Evolutionary conservation across 2,888 invertebrate species (phyloP).

Genomic region (Polyploca ridens): DNA sequence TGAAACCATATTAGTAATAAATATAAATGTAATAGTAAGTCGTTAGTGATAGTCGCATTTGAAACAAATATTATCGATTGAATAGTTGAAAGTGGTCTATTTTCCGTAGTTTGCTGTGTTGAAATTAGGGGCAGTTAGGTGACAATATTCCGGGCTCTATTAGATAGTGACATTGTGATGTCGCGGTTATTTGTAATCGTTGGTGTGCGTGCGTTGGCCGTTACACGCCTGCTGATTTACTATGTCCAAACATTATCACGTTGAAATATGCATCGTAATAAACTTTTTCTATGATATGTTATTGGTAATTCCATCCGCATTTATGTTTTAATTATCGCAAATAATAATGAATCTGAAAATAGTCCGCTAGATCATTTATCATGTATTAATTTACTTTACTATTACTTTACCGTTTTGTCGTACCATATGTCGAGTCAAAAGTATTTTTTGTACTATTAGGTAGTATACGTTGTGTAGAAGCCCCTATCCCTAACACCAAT

Average conservation of each 20-base stretch:
- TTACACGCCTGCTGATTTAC: neutral
- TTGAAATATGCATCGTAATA: neutral
- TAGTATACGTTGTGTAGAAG: no score
- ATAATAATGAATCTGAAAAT: no score
- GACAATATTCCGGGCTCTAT: slow-evolving; percentile 58
- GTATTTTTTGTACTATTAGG: no score
- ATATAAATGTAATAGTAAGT: slow-evolving; percentile 36
- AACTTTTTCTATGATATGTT: no score
- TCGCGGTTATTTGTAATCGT: slow-evolving; percentile 19
- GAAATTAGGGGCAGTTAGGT: slow-evolving; percentile 56
- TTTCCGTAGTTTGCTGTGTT: slow-evolving; percentile 75
- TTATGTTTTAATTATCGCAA: neutral
- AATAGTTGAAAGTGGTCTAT: slow-evolving; percentile 69
- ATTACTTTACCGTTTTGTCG: no score
- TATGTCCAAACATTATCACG: neutral
- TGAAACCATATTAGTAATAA: slow-evolving; percentile 27
- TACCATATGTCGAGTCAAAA: no score
- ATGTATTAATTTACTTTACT: no score
- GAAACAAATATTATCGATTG: slow-evolving; percentile 54
- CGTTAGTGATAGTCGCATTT: slow-evolving; percentile 58
- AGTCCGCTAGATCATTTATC: no score
- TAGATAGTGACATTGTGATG: slow-evolving; percentile 30
- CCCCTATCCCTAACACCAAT: no score
- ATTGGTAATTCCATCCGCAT: neutral
- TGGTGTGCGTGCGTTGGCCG: slow-evolving; percentile 10